Conservation (phyloP, 2,797 vertebrate genomes). For the Tapera naevia region DNA sequence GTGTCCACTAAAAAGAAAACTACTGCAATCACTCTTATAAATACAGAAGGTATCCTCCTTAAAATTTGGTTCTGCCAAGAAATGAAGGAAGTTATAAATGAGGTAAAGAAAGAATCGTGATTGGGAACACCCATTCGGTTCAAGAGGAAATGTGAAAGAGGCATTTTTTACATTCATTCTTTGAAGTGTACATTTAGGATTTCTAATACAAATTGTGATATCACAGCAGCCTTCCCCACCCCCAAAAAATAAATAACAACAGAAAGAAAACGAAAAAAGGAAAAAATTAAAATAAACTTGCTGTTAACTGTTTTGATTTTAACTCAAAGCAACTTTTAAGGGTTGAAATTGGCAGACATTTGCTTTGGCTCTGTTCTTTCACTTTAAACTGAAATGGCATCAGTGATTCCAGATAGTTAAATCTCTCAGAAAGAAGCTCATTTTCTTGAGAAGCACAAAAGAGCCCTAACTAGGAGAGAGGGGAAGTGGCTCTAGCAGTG, state of each 20-base stretch:
- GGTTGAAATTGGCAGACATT: background rate
- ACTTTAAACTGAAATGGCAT: background rate
- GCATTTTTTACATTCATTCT: background rate
- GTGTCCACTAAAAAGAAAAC: background rate
- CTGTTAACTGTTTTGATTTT: background rate
- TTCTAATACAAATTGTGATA: background rate
- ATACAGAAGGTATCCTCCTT: background rate
- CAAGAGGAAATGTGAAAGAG: background rate
- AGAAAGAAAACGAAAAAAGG: too few species aligned
- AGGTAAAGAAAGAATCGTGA: background rate
- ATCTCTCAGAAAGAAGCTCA: background rate
- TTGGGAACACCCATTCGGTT: background rate
- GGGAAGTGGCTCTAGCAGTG: background rate
- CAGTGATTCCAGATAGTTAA: background rate
- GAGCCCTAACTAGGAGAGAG: background rate
- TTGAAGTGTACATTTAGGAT: background rate
- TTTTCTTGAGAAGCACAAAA: background rate
- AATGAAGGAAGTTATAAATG: background rate
- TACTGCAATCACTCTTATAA: background rate
- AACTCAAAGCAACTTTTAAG: background rate
- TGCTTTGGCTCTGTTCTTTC: background rate
- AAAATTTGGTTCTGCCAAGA: background rate
- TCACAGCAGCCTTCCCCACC: too few species aligned
- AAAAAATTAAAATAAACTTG: background rate
- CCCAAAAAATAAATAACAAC: too few species aligned